Evolutionary conservation across 2,888 invertebrate species (phyloP).

Genomic region (Geotrupes spiniger): DNA sequence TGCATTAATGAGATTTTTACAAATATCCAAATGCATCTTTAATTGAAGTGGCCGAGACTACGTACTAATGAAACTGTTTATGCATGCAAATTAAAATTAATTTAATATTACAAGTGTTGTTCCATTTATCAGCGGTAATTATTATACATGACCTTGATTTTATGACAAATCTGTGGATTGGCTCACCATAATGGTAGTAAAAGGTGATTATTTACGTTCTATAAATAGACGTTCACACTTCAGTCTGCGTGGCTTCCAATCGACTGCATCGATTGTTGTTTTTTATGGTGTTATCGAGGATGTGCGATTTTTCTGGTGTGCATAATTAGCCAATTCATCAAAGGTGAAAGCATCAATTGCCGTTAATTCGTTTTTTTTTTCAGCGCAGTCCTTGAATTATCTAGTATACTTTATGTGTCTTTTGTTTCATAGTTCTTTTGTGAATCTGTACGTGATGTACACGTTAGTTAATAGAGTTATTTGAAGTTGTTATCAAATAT

Average conservation of each 20-base stretch:
- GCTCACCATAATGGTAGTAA: background rate
- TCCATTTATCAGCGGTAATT: slow-evolving; percentile 1
- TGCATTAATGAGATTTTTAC: too few species aligned
- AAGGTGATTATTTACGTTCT: slow-evolving; percentile 6
- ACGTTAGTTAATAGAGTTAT: too few species aligned
- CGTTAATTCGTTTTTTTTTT: slow-evolving; percentile 8
- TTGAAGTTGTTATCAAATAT: too few species aligned
- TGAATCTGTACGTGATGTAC: too few species aligned
- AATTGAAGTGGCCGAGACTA: too few species aligned
- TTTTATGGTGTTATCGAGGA: background rate
- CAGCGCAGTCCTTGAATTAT: slow-evolving; percentile 10
- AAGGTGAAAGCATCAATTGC: slow-evolving; percentile 7
- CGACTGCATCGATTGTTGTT: background rate
- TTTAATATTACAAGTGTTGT: slow-evolving; percentile 1
- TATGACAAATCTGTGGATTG: slow-evolving; percentile 5
- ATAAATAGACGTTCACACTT: slow-evolving; percentile 8
- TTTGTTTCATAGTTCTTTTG: too few species aligned
- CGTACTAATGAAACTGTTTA: slow-evolving; percentile 4
- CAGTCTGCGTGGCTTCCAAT: background rate
- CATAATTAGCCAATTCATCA: background rate
- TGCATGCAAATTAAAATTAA: slow-evolving; percentile 8
- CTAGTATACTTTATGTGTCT: too few species aligned
- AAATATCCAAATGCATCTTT: too few species aligned
- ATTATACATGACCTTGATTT: slow-evolving; percentile 9
- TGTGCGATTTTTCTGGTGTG: slow-evolving; percentile 2